Base-by-base conservation (phyloP, 2,888 invertebrate species). In the Drosophila pegasa region DNA sequence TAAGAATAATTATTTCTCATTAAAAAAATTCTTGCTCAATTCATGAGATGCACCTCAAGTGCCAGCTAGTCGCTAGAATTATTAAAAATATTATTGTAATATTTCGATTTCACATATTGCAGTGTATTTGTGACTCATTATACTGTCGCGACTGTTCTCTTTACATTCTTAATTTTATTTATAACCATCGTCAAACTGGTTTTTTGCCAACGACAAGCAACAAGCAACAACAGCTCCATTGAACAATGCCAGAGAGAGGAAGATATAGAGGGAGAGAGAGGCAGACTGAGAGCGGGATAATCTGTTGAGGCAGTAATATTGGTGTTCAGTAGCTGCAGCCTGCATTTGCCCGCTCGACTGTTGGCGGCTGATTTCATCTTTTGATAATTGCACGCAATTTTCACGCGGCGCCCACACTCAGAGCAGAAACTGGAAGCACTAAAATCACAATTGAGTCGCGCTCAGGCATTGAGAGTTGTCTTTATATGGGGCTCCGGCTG, bases 301-400 rank as follows among this genome's bases (percentile, higher is more conserved):
- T 37, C 38, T 27, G 27, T 10, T n/a, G 16, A 6, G 48, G 35
- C 25, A 37, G 22, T 22, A 18, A 33, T 25, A 38, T 50, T 16
- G 35, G 38, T 20, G 22, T 50, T 16, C 56, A 60, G 76, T 75
- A 63, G 76, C 76, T 52, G 73, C 54, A 58, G 56, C 37, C 47
- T 50, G 65, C 60, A 63, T 35, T 59, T 56, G 68, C 52, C 37
- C 33, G 33, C 48, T 47, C 10, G 22, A 33, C 25, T 62, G 80
- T 75, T 75, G 75, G 75, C 76, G 76, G 63, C 70, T 78, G 80
- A 80, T 86, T 86, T 80, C 87, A 83, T 83, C 84, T 78, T 71
- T 78, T 67, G 71, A 83, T 83, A 83, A 86, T 83, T 83, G 84
- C 87, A 76, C 79, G 80, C 87, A 83, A 86, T 83, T 86, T 82